Conservation (phyloP, 2,797 vertebrate species). For the Poeciliopsis turneri region DNA sequence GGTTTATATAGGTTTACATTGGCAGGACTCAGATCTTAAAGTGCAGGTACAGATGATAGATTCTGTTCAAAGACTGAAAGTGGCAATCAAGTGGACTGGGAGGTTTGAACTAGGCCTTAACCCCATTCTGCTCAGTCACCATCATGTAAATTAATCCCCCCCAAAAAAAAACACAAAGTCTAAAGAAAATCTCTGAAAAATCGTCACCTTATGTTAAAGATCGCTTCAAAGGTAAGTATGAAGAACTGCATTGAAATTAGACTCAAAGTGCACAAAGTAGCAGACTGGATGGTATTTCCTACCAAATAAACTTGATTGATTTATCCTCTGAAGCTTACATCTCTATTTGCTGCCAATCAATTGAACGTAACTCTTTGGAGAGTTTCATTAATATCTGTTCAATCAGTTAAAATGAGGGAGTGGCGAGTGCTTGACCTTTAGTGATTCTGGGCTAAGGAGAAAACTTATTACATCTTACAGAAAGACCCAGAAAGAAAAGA, state of each 20-base stretch:
- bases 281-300: constrained; percentile 4
- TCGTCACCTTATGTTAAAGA: neutral
- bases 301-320: constrained; percentile 11
- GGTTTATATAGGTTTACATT: no score
- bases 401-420: constrained; percentile 11
- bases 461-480: constrained; percentile 11
- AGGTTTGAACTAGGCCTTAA: neutral
- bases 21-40: neutral
- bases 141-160: neutral
- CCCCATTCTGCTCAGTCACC: neutral
- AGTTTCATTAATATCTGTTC: constrained; percentile 54
- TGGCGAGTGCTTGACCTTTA: constrained; percentile 37
- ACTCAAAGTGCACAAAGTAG: constrained; percentile 1
- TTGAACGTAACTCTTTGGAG: constrained; percentile 34
- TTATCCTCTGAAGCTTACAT: constrained; percentile 23
- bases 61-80: neutral
- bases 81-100: neutral
- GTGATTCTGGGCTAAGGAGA: constrained; percentile 26
- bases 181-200: neutral
- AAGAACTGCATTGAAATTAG: neutral
- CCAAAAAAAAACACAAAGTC: neutral
- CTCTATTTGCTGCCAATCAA: constrained; percentile 31
- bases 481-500: constrained; percentile 17
- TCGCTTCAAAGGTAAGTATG: neutral
- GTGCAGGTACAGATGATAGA: neutral